These are phyloP conservation scores for Sitophilus oryzae DNA, from an alignment of 1,140 invertebrate genomes.

Conservation along the genomic window DNA sequence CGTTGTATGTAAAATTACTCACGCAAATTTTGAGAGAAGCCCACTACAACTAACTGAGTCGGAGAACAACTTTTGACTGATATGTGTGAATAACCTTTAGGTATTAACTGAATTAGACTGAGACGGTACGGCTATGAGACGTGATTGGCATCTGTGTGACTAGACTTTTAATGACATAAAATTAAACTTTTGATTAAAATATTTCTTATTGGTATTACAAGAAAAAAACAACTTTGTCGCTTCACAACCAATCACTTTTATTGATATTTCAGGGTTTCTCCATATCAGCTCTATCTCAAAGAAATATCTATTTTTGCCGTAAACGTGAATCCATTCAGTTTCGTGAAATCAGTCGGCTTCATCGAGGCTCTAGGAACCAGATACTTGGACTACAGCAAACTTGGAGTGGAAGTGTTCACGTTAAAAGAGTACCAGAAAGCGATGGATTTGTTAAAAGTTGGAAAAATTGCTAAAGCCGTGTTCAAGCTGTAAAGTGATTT, in stretches of 20 bases:
- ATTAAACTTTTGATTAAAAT: no score
- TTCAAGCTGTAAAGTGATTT: conserved; percentile 53
- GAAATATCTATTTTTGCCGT: conserved; percentile 60
- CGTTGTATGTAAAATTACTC: no score
- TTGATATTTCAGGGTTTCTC: conserved; percentile 50
- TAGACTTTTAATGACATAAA: no score
- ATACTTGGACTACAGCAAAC: conserved; percentile 57
- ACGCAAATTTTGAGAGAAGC: no score
- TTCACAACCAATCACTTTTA: not conserved
- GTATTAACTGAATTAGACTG: no score
- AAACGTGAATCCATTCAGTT: conserved; percentile 62
- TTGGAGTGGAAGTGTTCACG: conserved; percentile 57
- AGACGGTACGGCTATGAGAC: no score
- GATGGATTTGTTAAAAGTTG: conserved; percentile 51
- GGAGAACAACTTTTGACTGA: no score
- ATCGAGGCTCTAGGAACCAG: conserved; percentile 54
- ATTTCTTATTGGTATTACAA: no score
- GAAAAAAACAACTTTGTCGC: no score
- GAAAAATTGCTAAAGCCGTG: conserved; percentile 58
- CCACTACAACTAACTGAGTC: no score
- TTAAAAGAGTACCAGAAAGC: conserved; percentile 56
- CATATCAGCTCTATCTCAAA: conserved; percentile 55
- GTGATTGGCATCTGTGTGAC: no score
- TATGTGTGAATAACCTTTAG: no score
- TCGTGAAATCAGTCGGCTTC: conserved; percentile 55